phyloP scores from a whole-genome alignment of 1,140 invertebrate species.

The Pachyrhynchus sulphureomaculatus region DNA sequence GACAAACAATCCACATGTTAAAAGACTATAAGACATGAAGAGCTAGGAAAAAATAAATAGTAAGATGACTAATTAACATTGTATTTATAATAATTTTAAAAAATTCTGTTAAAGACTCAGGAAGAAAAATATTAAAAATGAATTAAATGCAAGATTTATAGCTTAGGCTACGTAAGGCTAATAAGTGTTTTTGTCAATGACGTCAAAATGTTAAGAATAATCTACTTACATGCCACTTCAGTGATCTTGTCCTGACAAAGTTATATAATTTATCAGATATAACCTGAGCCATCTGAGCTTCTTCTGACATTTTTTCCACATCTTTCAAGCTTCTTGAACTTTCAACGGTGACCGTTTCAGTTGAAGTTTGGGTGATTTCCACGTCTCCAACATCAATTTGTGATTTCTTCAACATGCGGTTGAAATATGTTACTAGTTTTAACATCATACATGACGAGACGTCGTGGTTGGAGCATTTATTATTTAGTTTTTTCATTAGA shows the following conservation, averaged over 20 bases:
- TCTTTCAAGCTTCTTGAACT: constrained; percentile 46
- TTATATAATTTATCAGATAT: constrained; percentile 71
- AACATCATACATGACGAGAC: constrained; percentile 77
- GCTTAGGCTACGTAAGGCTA: too few species aligned
- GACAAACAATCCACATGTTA: too few species aligned
- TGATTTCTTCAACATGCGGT: constrained; percentile 75
- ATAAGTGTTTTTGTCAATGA: too few species aligned
- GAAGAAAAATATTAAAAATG: too few species aligned
- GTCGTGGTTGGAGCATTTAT: constrained; percentile 72
- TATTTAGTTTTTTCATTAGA: constrained; percentile 69
- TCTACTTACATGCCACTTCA: constrained; percentile 60
- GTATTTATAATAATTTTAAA: too few species aligned
- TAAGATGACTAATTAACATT: too few species aligned
- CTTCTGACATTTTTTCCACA: constrained; percentile 57
- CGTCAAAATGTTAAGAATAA: too few species aligned
- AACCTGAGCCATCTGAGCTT: constrained; percentile 68
- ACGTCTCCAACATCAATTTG: constrained; percentile 74
- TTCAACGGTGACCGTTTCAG: constrained; percentile 35
- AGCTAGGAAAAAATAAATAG: too few species aligned
- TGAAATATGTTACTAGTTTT: constrained; percentile 78
- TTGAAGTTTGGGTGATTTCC: constrained; percentile 65
- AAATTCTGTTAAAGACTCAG: too few species aligned
- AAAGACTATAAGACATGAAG: too few species aligned
- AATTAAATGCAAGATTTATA: too few species aligned
- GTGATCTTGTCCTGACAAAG: constrained; percentile 69